Evolutionary conservation across 2,888 invertebrate species (phyloP).

Genomic region (Phymatocera aterrima): DNA sequence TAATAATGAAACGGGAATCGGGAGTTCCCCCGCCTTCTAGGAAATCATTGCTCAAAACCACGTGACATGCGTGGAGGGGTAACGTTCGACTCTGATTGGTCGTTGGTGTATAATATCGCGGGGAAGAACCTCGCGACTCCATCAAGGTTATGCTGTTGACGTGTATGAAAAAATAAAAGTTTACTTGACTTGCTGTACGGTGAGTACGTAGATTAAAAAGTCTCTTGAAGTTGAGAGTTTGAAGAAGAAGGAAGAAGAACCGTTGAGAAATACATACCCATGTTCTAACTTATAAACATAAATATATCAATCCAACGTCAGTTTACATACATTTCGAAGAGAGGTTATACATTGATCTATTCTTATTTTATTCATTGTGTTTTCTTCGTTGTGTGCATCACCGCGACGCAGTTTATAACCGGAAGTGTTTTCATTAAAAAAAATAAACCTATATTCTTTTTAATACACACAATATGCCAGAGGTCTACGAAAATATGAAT

Average conservation of each 20-base stretch:
- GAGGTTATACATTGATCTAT: background rate
- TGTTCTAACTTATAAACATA: background rate
- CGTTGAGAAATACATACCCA: no score
- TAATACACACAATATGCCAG: conserved; percentile 58
- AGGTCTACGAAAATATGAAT: conserved; percentile 56
- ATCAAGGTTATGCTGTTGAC: conserved; percentile 57
- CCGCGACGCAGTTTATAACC: conserved; percentile 16
- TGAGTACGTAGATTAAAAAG: conserved; percentile 31
- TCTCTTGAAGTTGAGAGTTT: conserved; percentile 26
- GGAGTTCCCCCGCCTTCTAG: conserved; percentile 33
- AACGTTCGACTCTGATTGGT: background rate
- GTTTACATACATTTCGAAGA: background rate
- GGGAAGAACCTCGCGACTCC: conserved; percentile 58
- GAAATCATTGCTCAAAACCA: conserved; percentile 19
- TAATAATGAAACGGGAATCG: background rate
- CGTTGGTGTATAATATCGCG: conserved; percentile 36
- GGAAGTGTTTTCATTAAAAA: background rate
- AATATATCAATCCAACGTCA: background rate
- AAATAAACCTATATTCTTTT: background rate
- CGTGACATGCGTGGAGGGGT: conserved; percentile 14
- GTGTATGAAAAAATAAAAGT: conserved; percentile 33
- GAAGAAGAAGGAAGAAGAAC: no score
- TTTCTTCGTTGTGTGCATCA: background rate
- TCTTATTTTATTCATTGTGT: background rate
- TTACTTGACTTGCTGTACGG: conserved; percentile 33